Conservation (phyloP, 2,888 invertebrate genomes). For the Scotopteryx bipunctaria region DNA sequence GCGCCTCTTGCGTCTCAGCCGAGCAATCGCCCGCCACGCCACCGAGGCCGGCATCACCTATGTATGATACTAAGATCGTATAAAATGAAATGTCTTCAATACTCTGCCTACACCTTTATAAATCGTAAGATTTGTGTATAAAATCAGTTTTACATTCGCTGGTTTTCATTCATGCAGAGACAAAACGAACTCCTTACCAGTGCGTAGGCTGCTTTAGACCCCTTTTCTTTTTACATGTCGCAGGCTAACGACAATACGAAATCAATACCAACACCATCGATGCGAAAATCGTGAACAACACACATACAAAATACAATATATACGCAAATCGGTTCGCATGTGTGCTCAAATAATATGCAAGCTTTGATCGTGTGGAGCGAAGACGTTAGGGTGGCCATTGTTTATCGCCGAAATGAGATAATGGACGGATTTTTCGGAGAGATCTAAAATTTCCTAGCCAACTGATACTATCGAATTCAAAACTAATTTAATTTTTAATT, state of each 20-base stretch:
- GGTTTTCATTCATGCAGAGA: neutral
- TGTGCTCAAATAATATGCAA: conserved; percentile 79
- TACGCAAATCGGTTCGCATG: conserved; percentile 36
- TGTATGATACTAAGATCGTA: too few species aligned
- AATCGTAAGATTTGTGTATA: too few species aligned
- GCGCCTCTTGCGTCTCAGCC: too few species aligned
- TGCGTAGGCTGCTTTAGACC: conserved; percentile 66
- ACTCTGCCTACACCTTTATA: too few species aligned
- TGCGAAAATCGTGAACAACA: conserved; percentile 81
- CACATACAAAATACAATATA: conserved; percentile 54
- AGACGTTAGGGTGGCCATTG: conserved; percentile 69
- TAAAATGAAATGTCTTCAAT: too few species aligned
- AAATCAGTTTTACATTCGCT: too few species aligned
- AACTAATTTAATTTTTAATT: too few species aligned
- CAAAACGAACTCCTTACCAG: conserved; percentile 32
- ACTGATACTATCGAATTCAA: too few species aligned
- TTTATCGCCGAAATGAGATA: conserved; percentile 23
- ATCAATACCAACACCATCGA: conserved; percentile 83
- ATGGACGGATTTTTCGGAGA: conserved; percentile 13
- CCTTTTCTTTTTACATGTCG: conserved; percentile 82
- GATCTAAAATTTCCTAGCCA: too few species aligned
- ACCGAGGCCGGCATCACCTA: too few species aligned
- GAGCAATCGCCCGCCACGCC: too few species aligned
- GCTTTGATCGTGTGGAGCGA: conserved; percentile 68
- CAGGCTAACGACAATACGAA: conserved; percentile 82